Percentiles rank a stretch among this genome's conserved stretches.
Conservation (phyloP, 2,113 vertebrate species). For the Callithrix jacchus region DNA sequence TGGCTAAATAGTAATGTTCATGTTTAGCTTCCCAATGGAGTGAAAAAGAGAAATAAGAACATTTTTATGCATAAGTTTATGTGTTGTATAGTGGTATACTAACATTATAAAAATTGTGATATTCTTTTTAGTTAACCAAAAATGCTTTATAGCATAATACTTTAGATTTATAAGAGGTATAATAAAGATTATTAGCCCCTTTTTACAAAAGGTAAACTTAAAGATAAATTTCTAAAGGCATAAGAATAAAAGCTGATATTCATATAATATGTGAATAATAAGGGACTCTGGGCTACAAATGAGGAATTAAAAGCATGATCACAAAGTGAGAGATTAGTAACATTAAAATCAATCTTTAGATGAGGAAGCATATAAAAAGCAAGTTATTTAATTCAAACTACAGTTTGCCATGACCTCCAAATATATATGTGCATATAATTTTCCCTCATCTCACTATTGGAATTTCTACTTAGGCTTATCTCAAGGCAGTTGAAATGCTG, state of each 20-base stretch:
- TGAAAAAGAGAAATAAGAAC: not conserved
- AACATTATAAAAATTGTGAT: not conserved
- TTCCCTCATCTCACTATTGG: not conserved
- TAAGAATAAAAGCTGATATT: not conserved
- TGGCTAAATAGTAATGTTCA: not conserved
- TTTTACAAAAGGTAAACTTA: conserved; percentile 16
- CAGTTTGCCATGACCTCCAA: not conserved
- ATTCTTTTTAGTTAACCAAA: conserved; percentile 35
- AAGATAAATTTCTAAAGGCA: not conserved
- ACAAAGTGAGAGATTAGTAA: not conserved
- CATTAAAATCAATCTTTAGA: conserved; percentile 23
- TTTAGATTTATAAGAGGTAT: not conserved
- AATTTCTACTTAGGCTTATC: not conserved
- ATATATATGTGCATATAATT: not conserved
- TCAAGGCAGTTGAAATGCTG: not conserved
- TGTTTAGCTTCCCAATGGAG: not conserved
- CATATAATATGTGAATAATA: conserved; percentile 4
- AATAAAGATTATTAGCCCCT: not conserved
- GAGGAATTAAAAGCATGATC: not conserved
- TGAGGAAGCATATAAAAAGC: not conserved
- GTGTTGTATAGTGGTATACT: not conserved
- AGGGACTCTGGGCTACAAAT: not conserved
- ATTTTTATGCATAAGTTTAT: conserved; percentile 8
- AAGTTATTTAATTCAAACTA: not conserved
- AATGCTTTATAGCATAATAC: not conserved